Evolutionary conservation across 2,888 invertebrate species (phyloP).

Genomic region (Panorpa germanica): DNA sequence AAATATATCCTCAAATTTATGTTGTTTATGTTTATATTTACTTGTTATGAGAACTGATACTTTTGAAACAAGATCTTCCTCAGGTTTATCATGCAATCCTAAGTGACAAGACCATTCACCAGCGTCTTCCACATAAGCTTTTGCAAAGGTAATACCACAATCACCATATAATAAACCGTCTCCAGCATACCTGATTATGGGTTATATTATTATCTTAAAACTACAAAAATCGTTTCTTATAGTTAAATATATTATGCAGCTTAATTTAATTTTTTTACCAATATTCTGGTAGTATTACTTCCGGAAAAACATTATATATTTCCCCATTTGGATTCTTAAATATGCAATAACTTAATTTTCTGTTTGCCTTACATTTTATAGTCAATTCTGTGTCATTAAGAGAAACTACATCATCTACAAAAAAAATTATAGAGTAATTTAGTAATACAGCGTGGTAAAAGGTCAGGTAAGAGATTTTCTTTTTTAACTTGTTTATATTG

Average conservation of each 20-base stretch:
- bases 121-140: conserved; percentile 19
- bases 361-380: conserved; percentile 22
- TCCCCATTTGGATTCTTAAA: conserved; percentile 26
- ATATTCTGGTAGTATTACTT: background rate
- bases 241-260: conserved; percentile 1
- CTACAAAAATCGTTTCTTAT: background rate
- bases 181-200: conserved; percentile 24
- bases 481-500: no score
- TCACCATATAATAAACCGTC: conserved; percentile 25
- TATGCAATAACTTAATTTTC: conserved; percentile 27
- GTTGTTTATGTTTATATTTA: background rate
- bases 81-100: conserved; percentile 22
- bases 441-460: no score
- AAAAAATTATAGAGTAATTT: no score
- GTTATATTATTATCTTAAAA: conserved; percentile 5
- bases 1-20: background rate
- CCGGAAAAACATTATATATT: conserved; percentile 5
- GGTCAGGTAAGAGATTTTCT: no score
- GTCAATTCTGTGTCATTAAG: conserved; percentile 20
- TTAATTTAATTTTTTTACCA: background rate
- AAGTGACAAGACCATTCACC: conserved; percentile 31
- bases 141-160: conserved; percentile 26
- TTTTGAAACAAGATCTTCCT: conserved; percentile 22
- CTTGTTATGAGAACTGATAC: conserved; percentile 26
- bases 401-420: no score